A percentile compares a stretch with the other conserved stretches of the same genome.
phyloP scores from a whole-genome alignment of 2,113 vertebrate species.

The Todiramphus saurophagus region DNA sequence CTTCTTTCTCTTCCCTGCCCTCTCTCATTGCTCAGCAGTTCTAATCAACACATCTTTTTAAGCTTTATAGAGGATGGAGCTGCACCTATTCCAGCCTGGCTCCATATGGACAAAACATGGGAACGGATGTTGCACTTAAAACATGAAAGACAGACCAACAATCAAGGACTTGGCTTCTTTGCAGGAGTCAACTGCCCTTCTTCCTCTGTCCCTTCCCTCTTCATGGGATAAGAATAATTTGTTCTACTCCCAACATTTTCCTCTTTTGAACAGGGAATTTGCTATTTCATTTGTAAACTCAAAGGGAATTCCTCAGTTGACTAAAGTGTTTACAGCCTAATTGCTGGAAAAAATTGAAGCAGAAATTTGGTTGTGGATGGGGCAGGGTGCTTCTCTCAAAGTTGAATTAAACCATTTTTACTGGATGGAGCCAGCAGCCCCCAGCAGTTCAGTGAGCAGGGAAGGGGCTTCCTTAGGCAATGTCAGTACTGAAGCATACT shows the following conservation, averaged over 20 bases:
- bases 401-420: neutral
- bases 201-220: neutral
- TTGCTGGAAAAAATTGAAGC: neutral
- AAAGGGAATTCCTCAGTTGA: neutral
- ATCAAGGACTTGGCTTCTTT: neutral
- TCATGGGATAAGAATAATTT: rapidly evolving
- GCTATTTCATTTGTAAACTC: neutral
- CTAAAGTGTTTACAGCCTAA: neutral
- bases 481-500: neutral
- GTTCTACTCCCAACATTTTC: neutral
- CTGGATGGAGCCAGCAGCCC: neutral
- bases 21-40: neutral
- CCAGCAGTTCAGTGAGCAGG: neutral
- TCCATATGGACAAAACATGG: neutral
- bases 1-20: neutral
- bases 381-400: neutral
- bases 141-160: neutral
- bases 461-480: neutral
- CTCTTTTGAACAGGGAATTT: neutral
- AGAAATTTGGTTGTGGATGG: neutral
- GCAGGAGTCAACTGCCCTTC: neutral
- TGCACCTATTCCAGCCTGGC: neutral
- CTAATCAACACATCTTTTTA: neutral
- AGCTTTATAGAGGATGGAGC: neutral
- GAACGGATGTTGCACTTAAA: neutral